A percentile compares a stretch with the other conserved stretches of the same genome.
Conservation (phyloP, 2,113 vertebrate genomes). For the Bufo gargarizans region DNA sequence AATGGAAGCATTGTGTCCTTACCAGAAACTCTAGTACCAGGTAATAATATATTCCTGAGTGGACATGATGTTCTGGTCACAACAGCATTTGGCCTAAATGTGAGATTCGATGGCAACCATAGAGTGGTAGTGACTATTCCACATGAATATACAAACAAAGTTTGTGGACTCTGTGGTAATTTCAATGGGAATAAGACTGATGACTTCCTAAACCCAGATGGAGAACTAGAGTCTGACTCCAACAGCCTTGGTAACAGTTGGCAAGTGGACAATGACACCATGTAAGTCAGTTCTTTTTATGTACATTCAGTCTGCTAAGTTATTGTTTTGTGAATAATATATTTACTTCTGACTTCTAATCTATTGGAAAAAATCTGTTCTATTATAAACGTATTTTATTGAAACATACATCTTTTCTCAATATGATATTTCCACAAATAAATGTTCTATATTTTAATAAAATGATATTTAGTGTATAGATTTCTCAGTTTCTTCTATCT, state of each 20-base stretch:
- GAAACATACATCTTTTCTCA: background rate
- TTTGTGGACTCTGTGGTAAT: constrained; percentile 69
- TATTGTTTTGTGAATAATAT: too few relatives aligned
- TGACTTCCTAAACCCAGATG: constrained; percentile 70
- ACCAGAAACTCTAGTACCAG: constrained; percentile 8
- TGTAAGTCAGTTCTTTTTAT: constrained; percentile 50
- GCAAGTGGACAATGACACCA: constrained; percentile 69
- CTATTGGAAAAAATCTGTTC: background rate
- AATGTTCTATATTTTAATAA: background rate
- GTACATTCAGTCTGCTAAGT: background rate
- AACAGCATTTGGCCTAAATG: constrained; percentile 67
- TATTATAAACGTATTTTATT: background rate
- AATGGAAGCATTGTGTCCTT: constrained; percentile 63
- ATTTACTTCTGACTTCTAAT: background rate
- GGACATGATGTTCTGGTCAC: constrained; percentile 64
- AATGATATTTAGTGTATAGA: background rate
- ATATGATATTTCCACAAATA: background rate
- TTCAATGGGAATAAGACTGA: constrained; percentile 64
- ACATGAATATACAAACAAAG: constrained; percentile 61
- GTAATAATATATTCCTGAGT: constrained; percentile 60
- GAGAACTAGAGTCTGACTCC: constrained; percentile 66
- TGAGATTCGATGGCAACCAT: constrained; percentile 68
- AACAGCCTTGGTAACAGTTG: constrained; percentile 70
- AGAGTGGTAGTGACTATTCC: constrained; percentile 64
- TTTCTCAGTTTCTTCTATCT: background rate